Percentiles rank a stretch among this genome's conserved stretches.
These are phyloP conservation scores for Serinus canaria DNA, from an alignment of 2,113 vertebrate species.

Conservation along the genomic window DNA sequence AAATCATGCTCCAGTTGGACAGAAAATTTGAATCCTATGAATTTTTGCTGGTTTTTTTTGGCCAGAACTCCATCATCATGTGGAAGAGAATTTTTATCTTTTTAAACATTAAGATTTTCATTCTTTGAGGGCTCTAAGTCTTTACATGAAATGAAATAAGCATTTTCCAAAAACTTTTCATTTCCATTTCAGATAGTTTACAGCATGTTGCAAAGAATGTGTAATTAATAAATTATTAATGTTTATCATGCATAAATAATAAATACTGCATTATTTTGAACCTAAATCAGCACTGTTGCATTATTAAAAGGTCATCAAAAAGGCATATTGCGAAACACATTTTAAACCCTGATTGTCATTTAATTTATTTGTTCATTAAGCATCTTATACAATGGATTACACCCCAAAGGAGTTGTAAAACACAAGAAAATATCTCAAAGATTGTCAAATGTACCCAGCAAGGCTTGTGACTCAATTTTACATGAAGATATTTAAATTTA, in stretches of 20 bases:
- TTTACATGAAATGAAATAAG: neutral
- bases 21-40: neutral
- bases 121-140: neutral
- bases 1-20: neutral
- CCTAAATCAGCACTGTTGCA: neutral
- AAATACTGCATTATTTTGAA: neutral
- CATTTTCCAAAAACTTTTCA: neutral
- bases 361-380: neutral
- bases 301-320: neutral
- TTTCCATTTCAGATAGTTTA: neutral
- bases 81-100: neutral
- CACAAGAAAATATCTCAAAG: neutral
- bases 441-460: neutral
- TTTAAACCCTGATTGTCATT: neutral
- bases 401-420: neutral
- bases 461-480: neutral
- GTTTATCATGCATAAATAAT: neutral
- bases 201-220: neutral
- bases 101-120: neutral
- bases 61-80: neutral
- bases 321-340: neutral
- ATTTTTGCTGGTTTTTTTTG: neutral
- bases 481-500: neutral
- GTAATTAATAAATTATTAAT: neutral
- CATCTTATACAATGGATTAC: neutral